These are phyloP conservation scores for Parapristionchus giblindavisi DNA, from an alignment of 2,888 invertebrate genomes.

Conservation along the genomic window DNA sequence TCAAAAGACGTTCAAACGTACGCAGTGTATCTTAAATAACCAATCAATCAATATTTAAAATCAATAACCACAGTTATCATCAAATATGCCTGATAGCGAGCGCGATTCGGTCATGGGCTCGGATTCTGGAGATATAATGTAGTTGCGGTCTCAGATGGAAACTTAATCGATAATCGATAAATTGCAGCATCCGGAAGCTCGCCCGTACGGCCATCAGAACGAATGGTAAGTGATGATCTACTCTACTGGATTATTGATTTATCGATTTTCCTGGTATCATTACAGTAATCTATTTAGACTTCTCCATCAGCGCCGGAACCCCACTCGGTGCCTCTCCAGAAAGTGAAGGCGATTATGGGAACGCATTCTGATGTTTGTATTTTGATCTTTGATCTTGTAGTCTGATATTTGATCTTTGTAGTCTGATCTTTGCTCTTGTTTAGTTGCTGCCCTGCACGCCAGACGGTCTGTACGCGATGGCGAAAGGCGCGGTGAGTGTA, in stretches of 20 bases:
- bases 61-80: no score
- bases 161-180: no score
- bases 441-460: conserved; percentile 40
- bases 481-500: conserved; percentile 46
- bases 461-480: conserved; percentile 47
- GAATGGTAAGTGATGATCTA: background rate
- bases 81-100: conserved; percentile 4
- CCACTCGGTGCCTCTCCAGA: background rate
- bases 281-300: background rate
- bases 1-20: no score
- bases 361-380: conserved; percentile 6
- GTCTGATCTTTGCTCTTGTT: no score
- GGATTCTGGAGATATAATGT: background rate
- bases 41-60: no score
- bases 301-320: background rate
- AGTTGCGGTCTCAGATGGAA: background rate
- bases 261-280: no score
- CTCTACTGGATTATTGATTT: background rate
- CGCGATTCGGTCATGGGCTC: background rate
- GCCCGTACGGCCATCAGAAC: no score
- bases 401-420: background rate
- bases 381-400: background rate
- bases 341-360: conserved; percentile 2
- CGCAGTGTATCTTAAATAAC: no score
- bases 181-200: no score